Base-by-base conservation (phyloP, 1,140 invertebrate genomes). In the Pseudomyrmex gracilis region DNA sequence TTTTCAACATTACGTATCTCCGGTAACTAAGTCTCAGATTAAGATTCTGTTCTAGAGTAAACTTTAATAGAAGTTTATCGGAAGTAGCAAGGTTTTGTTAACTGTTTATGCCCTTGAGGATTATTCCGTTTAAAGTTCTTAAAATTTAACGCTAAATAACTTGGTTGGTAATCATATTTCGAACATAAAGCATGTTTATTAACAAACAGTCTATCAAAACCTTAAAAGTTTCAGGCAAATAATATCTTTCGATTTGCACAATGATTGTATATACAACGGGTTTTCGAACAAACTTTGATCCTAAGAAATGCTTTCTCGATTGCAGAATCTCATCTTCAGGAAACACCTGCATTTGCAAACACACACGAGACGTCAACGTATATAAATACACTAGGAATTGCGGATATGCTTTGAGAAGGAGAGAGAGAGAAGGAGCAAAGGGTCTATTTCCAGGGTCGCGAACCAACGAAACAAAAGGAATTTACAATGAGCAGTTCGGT, bases 401-500 rank as follows among this genome's bases (percentile, higher is more conserved):
- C 55, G 53, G 49, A 71, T 80, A 80, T 51, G 55, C 43, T n/a
- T 34, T 20, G 34, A 24, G 66, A 34, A 34, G 0, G 0, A 34
- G 34, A 34, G 3, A 24, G 7, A 34, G 34, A 34, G 34, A 34
- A 5, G 49, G 55, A 80, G 66, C 66, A 34, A 70, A 24, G 76
- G 53, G n/a, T n/a, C 66, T 80, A 80, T 80, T 80, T 80, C 55
- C 22, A 49, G 53, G 53, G 57, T 60, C 22, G 55, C 66, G 22
- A 80, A 58, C 17, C 43, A 47, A 80, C 76, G 43, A 80, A 80
- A 80, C 76, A 80, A 80, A 80, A 80, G 66, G 66, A 80, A 80
- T 80, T 47, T 71, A 80, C 66, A 80, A 80, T 71, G 76, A 80
- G 66, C 76, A 58, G 66, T 71, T 49, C 66, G 51, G 22, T 12